Conservation (phyloP, 2,888 invertebrate genomes). For the Bombylius discolor region DNA sequence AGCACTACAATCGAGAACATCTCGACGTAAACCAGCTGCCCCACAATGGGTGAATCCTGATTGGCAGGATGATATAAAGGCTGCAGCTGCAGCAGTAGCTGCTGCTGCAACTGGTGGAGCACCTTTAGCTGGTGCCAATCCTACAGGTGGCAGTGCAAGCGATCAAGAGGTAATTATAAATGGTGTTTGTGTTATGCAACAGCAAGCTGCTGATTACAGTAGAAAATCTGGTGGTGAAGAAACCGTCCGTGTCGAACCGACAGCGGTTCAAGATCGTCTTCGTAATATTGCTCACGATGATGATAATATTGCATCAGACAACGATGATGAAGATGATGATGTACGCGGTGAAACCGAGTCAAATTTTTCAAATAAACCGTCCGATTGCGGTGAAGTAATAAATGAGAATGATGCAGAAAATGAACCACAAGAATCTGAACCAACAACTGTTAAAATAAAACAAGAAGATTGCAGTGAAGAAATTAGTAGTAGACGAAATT, state of each 20-base stretch:
- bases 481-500: not conserved
- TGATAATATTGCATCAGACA: constrained; percentile 23
- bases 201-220: constrained; percentile 58
- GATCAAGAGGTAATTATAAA: constrained; percentile 77
- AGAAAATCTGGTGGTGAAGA: constrained; percentile 30
- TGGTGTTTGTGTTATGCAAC: constrained; percentile 84
- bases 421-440: not conserved
- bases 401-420: constrained; percentile 6
- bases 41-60: constrained; percentile 97
- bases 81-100: constrained; percentile 7
- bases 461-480: constrained; percentile 3
- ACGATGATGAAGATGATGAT: constrained; percentile 23
- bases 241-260: constrained; percentile 52
- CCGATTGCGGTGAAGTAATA: constrained; percentile 4
- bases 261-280: constrained; percentile 52
- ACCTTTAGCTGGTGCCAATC: not conserved
- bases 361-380: constrained; percentile 8
- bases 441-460: not conserved
- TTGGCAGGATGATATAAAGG: constrained; percentile 58
- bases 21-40: constrained; percentile 83
- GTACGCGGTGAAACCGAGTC: constrained; percentile 14
- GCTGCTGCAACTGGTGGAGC: constrained; percentile 11
- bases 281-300: constrained; percentile 34
- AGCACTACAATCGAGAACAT: constrained; percentile 39
- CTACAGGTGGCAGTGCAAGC: constrained; percentile 24